These are phyloP conservation scores for Paramormyrops hopkinsi DNA, from an alignment of 2,797 vertebrate genomes.

Conservation along the genomic window DNA sequence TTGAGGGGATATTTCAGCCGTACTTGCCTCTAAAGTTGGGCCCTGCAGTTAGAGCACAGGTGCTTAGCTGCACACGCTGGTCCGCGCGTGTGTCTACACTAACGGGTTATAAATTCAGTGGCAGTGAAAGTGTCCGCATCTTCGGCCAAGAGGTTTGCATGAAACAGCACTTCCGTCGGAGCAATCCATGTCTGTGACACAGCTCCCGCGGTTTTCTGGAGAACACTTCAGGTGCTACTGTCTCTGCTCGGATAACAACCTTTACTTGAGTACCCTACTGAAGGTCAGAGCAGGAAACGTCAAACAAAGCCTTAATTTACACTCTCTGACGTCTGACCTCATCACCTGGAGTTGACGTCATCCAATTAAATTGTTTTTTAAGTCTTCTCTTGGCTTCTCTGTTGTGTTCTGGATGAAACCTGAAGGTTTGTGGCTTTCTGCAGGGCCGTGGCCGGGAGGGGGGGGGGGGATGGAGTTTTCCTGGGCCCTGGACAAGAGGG, in stretches of 20 bases:
- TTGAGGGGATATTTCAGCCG: constrained; percentile 4
- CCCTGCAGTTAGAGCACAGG: neutral
- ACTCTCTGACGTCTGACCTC: neutral
- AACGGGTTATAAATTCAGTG: neutral
- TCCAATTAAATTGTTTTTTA: neutral
- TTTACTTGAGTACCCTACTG: neutral
- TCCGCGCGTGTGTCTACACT: neutral
- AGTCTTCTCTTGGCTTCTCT: neutral
- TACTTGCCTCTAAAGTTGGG: constrained; percentile 32
- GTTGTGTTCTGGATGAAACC: neutral
- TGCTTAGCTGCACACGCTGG: neutral
- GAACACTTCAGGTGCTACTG: neutral
- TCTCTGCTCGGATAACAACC: neutral
- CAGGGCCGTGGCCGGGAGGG: neutral
- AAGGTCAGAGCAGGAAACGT: neutral
- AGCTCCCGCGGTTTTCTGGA: neutral
- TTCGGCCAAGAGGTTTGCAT: neutral
- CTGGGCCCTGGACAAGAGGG: neutral
- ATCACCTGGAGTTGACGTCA: neutral
- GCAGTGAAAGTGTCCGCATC: neutral
- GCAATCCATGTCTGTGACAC: neutral
- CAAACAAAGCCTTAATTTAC: neutral
- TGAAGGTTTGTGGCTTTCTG: neutral
- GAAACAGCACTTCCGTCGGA: neutral
- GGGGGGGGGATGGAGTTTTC: neutral